Evolutionary conservation across 2,888 invertebrate genomes (phyloP).

Genomic region (Cyrtodaria siliqua): DNA sequence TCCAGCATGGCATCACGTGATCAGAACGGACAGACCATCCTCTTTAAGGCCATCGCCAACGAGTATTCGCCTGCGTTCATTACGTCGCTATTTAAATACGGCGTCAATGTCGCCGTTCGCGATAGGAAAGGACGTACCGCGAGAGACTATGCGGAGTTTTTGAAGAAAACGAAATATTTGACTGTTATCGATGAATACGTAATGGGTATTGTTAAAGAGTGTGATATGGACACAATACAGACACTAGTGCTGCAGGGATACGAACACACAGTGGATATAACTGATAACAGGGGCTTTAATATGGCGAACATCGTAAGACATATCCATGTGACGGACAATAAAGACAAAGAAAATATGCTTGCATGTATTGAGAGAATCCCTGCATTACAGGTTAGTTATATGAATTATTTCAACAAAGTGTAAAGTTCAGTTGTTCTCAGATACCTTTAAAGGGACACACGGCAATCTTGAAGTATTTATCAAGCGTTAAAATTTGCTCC

Average conservation of each 20-base stretch:
- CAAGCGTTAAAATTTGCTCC: no score
- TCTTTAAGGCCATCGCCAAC: constrained; percentile 77
- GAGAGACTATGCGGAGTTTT: constrained; percentile 66
- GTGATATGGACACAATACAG: constrained; percentile 74
- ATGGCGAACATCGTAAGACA: constrained; percentile 27
- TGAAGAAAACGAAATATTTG: constrained; percentile 66
- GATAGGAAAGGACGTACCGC: constrained; percentile 77
- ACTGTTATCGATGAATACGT: constrained; percentile 73
- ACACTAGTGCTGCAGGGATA: constrained; percentile 80
- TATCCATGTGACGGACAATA: constrained; percentile 19
- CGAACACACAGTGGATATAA: constrained; percentile 80
- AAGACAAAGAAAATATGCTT: constrained; percentile 34
- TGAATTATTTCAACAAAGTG: neutral
- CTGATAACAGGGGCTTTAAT: constrained; percentile 57
- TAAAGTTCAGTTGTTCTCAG: no score
- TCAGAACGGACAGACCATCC: constrained; percentile 74
- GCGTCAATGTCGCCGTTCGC: constrained; percentile 71
- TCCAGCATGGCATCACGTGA: constrained; percentile 72
- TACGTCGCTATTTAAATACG: constrained; percentile 71
- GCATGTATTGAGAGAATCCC: constrained; percentile 44
- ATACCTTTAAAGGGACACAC: no score
- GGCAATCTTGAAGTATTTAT: no score
- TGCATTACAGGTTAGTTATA: constrained; percentile 47
- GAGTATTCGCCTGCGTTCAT: constrained; percentile 70
- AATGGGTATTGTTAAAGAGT: constrained; percentile 63